Percentiles rank a stretch among this genome's conserved stretches.
phyloP scores from a whole-genome alignment of 2,888 invertebrate genomes.

The Nephrotoma appendiculata region DNA sequence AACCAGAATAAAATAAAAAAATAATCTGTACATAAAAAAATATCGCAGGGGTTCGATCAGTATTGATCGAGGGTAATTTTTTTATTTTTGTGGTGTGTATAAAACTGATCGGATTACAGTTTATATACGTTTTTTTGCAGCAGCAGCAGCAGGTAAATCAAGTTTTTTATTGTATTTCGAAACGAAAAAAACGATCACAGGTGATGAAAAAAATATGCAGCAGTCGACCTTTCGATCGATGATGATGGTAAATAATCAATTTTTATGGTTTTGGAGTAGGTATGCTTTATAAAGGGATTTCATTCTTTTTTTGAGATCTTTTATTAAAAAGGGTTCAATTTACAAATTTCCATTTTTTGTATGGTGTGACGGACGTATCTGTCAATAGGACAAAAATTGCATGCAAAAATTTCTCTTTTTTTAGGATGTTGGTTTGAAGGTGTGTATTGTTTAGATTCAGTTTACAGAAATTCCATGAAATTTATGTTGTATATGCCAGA shows the following conservation, averaged over 20 bases:
- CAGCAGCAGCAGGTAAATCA: neutral
- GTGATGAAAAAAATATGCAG: neutral
- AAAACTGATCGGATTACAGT: neutral
- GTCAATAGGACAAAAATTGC: neutral
- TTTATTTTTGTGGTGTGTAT: neutral
- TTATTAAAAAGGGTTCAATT: neutral
- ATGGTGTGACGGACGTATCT: neutral
- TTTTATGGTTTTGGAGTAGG: neutral
- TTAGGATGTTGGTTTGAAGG: neutral
- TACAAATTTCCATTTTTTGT: neutral
- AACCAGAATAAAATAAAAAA: neutral
- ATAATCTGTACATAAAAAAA: neutral
- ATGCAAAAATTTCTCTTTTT: neutral
- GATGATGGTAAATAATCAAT: neutral
- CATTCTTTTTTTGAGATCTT: neutral
- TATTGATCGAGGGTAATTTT: neutral
- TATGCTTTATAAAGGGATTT: neutral
- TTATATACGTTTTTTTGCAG: neutral
- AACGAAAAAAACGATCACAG: conserved; percentile 1
- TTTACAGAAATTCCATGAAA: neutral
- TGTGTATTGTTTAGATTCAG: neutral
- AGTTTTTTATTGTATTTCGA: neutral
- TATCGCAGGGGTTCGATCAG: neutral
- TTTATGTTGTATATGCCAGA: neutral
- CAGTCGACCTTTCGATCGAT: neutral